phyloP scores from a whole-genome alignment of 2,113 vertebrate species.

The Progne subis region DNA sequence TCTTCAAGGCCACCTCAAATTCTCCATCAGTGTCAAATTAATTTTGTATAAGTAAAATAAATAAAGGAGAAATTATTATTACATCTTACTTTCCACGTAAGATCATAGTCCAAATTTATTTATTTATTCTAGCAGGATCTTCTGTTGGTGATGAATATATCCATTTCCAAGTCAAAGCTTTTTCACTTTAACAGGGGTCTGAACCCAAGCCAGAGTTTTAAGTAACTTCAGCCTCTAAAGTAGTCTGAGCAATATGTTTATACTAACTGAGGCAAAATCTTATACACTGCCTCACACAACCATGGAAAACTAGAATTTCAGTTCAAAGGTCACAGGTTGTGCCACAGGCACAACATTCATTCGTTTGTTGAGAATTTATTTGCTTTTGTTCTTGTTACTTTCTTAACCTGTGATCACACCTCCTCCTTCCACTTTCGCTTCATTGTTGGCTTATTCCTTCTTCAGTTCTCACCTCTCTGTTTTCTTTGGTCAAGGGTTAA shows the following conservation, averaged over 20 bases:
- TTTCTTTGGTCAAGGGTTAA: constrained; percentile 29
- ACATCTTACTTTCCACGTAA: background rate
- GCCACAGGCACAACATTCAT: background rate
- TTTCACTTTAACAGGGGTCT: background rate
- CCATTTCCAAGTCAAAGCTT: background rate
- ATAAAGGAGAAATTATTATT: background rate
- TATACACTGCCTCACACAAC: background rate
- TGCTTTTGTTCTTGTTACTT: background rate
- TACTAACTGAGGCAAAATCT: background rate
- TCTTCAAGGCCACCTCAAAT: background rate
- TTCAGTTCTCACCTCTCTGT: background rate
- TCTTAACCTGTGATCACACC: background rate
- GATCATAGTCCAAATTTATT: background rate
- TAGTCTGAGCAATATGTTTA: background rate
- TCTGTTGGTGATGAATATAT: background rate
- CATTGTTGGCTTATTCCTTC: background rate
- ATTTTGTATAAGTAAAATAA: background rate
- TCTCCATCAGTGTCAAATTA: background rate
- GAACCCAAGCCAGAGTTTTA: background rate
- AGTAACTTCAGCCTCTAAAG: background rate
- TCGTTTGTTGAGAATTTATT: background rate
- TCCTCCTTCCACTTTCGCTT: background rate
- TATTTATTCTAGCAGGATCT: background rate
- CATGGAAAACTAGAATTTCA: background rate
- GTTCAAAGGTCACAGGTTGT: background rate